Conservation (phyloP, 2,113 vertebrate genomes). For the Chitala chitala region DNA sequence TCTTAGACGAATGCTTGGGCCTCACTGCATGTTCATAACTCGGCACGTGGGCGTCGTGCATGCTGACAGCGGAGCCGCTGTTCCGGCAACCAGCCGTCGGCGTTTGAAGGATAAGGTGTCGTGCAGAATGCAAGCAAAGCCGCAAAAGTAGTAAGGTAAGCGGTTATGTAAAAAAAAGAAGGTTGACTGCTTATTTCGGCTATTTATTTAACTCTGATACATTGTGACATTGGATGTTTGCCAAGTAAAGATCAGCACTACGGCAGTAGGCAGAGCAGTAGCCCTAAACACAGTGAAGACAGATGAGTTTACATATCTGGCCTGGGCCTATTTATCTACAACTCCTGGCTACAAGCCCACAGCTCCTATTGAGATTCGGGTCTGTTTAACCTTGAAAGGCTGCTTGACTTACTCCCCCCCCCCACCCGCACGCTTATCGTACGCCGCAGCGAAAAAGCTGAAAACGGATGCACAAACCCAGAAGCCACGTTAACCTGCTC, state of each 20-base stretch:
- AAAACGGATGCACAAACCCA: not conserved
- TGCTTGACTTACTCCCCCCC: constrained; percentile 21
- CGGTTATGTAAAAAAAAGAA: constrained; percentile 5
- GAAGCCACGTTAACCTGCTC: constrained; percentile 29
- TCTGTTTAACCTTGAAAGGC: constrained; percentile 64
- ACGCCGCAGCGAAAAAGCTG: constrained; percentile 33
- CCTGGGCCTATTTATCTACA: constrained; percentile 54
- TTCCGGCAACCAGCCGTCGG: not conserved
- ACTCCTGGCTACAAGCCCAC: constrained; percentile 48
- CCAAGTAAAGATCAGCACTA: constrained; percentile 43
- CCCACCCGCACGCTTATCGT: not conserved
- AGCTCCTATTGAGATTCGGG: constrained; percentile 49
- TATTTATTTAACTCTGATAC: constrained; percentile 21
- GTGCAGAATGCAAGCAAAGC: constrained; percentile 34
- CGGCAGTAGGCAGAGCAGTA: constrained; percentile 43
- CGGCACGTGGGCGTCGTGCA: no score
- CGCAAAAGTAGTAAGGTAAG: constrained; percentile 27
- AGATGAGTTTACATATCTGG: constrained; percentile 61
- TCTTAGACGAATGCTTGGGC: no score
- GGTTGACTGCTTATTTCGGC: constrained; percentile 26
- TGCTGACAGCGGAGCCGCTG: not conserved
- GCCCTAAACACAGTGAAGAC: constrained; percentile 52
- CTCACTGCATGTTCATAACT: no score
- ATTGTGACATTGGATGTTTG: constrained; percentile 30
- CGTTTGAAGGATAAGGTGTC: constrained; percentile 22